Conservation (phyloP, 2,113 vertebrate genomes). For the Muscicapa adusta region DNA sequence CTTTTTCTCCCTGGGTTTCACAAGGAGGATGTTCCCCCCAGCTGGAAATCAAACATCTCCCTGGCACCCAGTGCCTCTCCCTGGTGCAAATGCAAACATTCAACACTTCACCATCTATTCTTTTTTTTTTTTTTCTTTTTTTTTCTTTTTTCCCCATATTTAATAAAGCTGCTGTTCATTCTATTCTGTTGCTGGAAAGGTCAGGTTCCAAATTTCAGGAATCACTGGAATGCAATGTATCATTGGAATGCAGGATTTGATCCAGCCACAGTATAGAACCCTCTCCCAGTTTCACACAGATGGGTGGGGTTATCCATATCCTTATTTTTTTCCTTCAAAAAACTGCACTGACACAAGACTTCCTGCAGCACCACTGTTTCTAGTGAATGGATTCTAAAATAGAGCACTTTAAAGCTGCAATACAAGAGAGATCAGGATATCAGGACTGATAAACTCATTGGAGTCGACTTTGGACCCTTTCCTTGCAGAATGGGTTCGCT, state of each 20-base stretch:
- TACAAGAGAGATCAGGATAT: conserved; percentile 56
- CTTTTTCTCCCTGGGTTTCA: background rate
- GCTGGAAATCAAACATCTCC: background rate
- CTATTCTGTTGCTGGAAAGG: conserved; percentile 64
- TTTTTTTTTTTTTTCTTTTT: background rate
- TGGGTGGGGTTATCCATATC: conserved; percentile 4
- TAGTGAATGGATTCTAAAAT: conserved; percentile 59
- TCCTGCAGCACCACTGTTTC: conserved; percentile 69
- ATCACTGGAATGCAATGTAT: background rate
- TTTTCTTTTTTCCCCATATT: background rate
- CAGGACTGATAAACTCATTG: background rate
- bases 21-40: background rate
- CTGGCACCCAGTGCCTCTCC: conserved; percentile 11
- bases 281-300: conserved; percentile 1
- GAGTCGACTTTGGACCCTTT: background rate
- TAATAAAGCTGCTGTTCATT: conserved; percentile 57
- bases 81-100: conserved; percentile 33
- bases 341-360: conserved; percentile 19
- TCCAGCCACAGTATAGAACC: conserved; percentile 65
- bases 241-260: conserved; percentile 28
- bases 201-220: conserved; percentile 41
- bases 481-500: background rate
- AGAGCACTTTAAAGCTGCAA: conserved; percentile 81
- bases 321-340: background rate
- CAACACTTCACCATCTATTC: background rate